phyloP scores from a whole-genome alignment of 2,797 vertebrate genomes.

The Okamejei kenojei region DNA sequence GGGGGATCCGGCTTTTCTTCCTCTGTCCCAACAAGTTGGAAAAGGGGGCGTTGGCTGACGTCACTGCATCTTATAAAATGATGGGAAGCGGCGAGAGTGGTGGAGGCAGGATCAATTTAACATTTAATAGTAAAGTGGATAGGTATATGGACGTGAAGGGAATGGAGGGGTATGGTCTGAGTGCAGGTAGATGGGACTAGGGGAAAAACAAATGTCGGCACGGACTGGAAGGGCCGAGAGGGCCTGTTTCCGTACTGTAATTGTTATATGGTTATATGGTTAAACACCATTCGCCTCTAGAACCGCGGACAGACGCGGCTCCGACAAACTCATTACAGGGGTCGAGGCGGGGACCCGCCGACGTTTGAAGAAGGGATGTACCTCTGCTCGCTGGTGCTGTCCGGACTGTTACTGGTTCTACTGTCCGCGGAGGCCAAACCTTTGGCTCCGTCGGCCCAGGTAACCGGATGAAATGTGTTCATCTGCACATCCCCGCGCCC shows the following conservation, averaged over 20 bases:
- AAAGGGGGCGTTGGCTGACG: not conserved
- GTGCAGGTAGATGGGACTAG: no score
- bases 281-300: slow-evolving; percentile 26
- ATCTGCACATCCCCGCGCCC: no score
- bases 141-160: no score
- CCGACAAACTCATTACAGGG: not conserved
- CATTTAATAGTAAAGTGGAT: no score
- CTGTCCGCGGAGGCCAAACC: slow-evolving; percentile 76
- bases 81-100: slow-evolving; percentile 7
- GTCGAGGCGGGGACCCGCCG: not conserved
- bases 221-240: no score
- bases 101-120: no score
- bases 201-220: no score
- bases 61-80: slow-evolving; percentile 28
- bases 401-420: slow-evolving; percentile 81
- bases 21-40: slow-evolving; percentile 20
- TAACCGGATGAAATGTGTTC: slow-evolving; percentile 50
- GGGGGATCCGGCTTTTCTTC: slow-evolving; percentile 44
- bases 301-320: slow-evolving; percentile 43
- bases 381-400: slow-evolving; percentile 76
- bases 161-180: no score
- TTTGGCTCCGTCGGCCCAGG: slow-evolving; percentile 57
- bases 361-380: slow-evolving; percentile 61
- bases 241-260: no score
- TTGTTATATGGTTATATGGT: no score